Evolutionary conservation across 2,113 vertebrate genomes (phyloP), one percentile per base, ranked within the genome.

Genomic region (Mobula birostris): DNA sequence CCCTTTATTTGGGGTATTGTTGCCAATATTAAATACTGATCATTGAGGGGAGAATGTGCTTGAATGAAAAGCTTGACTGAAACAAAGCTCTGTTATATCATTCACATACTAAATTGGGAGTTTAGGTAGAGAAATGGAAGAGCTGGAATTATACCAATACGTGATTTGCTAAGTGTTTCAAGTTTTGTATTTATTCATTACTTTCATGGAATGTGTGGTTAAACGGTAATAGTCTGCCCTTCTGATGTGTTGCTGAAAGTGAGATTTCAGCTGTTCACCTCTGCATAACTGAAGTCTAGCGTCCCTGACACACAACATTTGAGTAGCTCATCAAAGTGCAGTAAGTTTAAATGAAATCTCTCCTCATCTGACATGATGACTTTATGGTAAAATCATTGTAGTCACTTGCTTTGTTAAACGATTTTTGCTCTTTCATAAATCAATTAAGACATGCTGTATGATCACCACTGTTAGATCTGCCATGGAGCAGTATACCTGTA

Each of bases 361-460:
- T 87, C 56, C 56, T 63, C 56, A 29, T 24, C 12, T 66, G 61
- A 66, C 61, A 90, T 90, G 85, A 90, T 68, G 12, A 68, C 61
- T 66, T 17, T 68, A 14, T 32, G 61, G 1, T 90, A n/a, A 90
- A 66, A 90, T 90, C 29, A 68, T 29, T 90, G 61, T 58, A 66
- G 61, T 90, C 85, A 90, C 29, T 90, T 68, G 61, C 58, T n/a
- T 29, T 88, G 58, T 88, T 63, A 88, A 88, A 63, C 63, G 27
- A 66, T 66, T 90, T 90, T 63, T 90, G n/a, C 11, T 29, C 61
- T 90, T 90, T 90, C 61, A 90, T 90, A 90, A 90, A 66, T 66
- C 61, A 68, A 90, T 90, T 90, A 90, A 90, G 61, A 15, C n/a
- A 56, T 24, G 32, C 7, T 27, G 61, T 90, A 61, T 90, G 61